Percentiles rank a stretch among this genome's conserved stretches.
phyloP scores from a whole-genome alignment of 1,140 invertebrate genomes.

The Hermetia illucens region DNA sequence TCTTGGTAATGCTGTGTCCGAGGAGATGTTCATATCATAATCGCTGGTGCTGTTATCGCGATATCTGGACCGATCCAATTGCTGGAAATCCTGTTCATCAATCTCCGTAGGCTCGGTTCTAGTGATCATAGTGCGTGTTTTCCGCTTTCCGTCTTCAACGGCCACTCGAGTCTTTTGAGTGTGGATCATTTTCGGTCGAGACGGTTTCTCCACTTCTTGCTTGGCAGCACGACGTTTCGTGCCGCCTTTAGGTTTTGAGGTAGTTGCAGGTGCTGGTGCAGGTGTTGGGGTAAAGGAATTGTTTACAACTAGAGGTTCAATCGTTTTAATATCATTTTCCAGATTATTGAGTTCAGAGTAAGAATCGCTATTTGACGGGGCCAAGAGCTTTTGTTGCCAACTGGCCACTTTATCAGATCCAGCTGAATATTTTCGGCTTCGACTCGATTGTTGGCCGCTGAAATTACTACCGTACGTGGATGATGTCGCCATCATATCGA shows the following conservation, averaged over 20 bases:
- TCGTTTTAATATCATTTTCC: constrained; percentile 12
- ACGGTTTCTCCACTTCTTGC: constrained; percentile 26
- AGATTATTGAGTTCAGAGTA: constrained; percentile 14
- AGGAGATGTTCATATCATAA: constrained; percentile 25
- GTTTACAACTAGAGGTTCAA: constrained; percentile 21
- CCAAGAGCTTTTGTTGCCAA: constrained; percentile 22
- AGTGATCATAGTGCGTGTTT: constrained; percentile 40
- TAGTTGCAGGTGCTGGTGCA: constrained; percentile 4
- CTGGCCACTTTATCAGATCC: constrained; percentile 24
- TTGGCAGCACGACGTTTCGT: constrained; percentile 20
- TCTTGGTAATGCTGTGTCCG: constrained; percentile 22
- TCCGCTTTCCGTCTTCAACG: constrained; percentile 37
- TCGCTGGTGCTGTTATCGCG: constrained; percentile 8
- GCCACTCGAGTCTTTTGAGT: constrained; percentile 47
- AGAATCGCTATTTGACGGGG: constrained; percentile 6
- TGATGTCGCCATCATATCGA: constrained; percentile 5
- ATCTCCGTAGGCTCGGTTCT: constrained; percentile 34
- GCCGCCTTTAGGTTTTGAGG: constrained; percentile 5
- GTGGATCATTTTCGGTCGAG: constrained; percentile 56
- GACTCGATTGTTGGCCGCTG: constrained; percentile 5
- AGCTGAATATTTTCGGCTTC: constrained; percentile 16
- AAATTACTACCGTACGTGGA: constrained; percentile 6
- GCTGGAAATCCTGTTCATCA: constrained; percentile 2
- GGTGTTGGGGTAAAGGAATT: constrained; percentile 9
- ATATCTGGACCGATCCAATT: neutral